Conservation (phyloP, 2,888 invertebrate species). For the Aspidapion aeneum region DNA sequence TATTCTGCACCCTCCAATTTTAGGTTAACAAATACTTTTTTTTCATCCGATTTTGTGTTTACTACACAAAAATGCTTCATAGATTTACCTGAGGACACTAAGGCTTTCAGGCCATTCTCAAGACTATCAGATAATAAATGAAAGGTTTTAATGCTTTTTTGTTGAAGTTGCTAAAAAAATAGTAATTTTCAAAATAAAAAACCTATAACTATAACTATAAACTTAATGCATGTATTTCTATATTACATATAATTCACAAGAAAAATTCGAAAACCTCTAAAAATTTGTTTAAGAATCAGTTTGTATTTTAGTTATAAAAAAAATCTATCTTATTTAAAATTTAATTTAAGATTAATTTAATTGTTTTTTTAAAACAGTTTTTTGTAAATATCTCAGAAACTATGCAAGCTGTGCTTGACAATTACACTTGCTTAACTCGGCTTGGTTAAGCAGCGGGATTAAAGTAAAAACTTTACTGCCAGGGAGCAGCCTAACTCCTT, state of each 20-base stretch:
- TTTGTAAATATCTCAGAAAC: too few relatives aligned
- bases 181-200: conserved; percentile 1
- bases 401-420: too few relatives aligned
- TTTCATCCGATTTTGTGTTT: conserved; percentile 25
- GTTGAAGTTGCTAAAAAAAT: conserved; percentile 31
- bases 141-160: conserved; percentile 28
- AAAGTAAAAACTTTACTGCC: too few relatives aligned
- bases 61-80: conserved; percentile 25
- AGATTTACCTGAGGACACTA: conserved; percentile 30
- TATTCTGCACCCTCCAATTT: conserved; percentile 22
- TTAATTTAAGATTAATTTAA: too few relatives aligned
- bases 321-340: too few relatives aligned
- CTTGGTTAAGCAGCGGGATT: too few relatives aligned
- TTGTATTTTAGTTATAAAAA: too few relatives aligned
- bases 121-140: conserved; percentile 27
- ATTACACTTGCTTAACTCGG: too few relatives aligned
- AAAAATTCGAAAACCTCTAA: conserved; percentile 5
- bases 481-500: too few relatives aligned
- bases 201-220: too few relatives aligned
- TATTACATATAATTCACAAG: not conserved
- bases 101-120: conserved; percentile 26
- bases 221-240: not conserved
- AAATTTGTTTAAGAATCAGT: too few relatives aligned
- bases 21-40: conserved; percentile 19
- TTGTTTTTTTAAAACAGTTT: too few relatives aligned